Evolutionary conservation across 1,140 invertebrate species (phyloP), one percentile per base, ranked within the genome.

Genomic region (Drosophila equinoxialis): DNA sequence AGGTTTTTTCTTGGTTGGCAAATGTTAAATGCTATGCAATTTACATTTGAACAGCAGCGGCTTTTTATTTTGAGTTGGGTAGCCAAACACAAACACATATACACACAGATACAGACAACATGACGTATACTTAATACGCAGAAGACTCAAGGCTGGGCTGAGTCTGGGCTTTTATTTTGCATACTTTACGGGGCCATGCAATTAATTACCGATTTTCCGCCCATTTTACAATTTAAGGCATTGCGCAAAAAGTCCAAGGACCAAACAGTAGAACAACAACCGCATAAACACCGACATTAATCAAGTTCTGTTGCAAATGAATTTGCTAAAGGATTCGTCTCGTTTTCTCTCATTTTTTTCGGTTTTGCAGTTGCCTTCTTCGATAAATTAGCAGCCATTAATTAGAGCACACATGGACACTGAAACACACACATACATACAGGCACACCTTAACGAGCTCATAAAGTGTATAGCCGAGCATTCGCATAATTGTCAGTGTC

Each of bases 261-360:
- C 30, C 7, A 59, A 57, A 48, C 10, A 39, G 37, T 5, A 39
- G 7, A 51, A 23, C 17, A 51, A 23, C 45, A 51, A 51, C 62
- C 75, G 74, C 75, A 71, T 77, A 77, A 77, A 71, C 74, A 77
- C 48, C 74, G 59, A 71, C 75, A 77, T 77, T 77, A 71, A 77
- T 77, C 74, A 77, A 77, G 74, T 77, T 77, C 66, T 62, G 75
- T 71, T 77, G 74, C 74, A 77, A 77, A 77, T 77, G 77, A 77
- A 77, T 77, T 77, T 77, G 68, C 74, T 57, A 77, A 77, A 63
- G 74, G 68, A 51, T 51, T 51, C 45, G 10, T 23, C 45, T 51
- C 45, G 6, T 14, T 45, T 7, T 14, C n/a, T 45, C n/a, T 45
- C 5, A n/a, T 45, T 45, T 45, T 45, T 7, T 45, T n/a, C 6